phyloP scores from a whole-genome alignment of 2,113 vertebrate genomes.

The Xyliphius kryptos region DNA sequence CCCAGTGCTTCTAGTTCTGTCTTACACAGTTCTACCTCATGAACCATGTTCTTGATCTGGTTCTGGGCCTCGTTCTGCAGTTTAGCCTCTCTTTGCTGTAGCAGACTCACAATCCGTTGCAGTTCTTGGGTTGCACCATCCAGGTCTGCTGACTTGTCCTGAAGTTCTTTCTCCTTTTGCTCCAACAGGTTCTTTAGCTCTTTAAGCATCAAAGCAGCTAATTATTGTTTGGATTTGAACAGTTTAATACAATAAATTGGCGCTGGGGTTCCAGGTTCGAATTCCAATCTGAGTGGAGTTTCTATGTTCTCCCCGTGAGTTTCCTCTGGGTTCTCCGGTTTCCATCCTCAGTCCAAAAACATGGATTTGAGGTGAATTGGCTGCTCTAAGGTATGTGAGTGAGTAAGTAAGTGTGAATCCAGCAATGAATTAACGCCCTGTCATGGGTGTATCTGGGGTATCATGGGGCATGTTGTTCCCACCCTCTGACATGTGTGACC shows the following conservation, averaged over 20 bases:
- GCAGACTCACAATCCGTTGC: not conserved
- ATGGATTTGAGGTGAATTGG: too few relatives aligned
- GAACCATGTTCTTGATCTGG: not conserved
- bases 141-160: not conserved
- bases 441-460: too few relatives aligned
- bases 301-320: too few relatives aligned
- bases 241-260: not conserved
- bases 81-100: not conserved
- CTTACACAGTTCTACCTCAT: slow-evolving; percentile 9
- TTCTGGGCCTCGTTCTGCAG: not conserved
- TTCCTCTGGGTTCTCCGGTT: too few relatives aligned
- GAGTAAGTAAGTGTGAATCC: too few relatives aligned
- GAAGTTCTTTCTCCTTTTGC: not conserved
- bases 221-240: not conserved
- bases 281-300: too few relatives aligned
- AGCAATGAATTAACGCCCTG: too few relatives aligned
- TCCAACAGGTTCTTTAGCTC: not conserved
- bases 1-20: slow-evolving; percentile 1
- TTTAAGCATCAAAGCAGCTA: not conserved
- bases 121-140: not conserved
- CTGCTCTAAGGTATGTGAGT: too few relatives aligned
- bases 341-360: too few relatives aligned
- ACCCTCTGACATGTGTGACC: too few relatives aligned
- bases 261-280: too few relatives aligned
- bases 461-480: too few relatives aligned